These are phyloP conservation scores for Poicephalus meyeri DNA, from an alignment of 2,113 vertebrate genomes.

Conservation along the genomic window DNA sequence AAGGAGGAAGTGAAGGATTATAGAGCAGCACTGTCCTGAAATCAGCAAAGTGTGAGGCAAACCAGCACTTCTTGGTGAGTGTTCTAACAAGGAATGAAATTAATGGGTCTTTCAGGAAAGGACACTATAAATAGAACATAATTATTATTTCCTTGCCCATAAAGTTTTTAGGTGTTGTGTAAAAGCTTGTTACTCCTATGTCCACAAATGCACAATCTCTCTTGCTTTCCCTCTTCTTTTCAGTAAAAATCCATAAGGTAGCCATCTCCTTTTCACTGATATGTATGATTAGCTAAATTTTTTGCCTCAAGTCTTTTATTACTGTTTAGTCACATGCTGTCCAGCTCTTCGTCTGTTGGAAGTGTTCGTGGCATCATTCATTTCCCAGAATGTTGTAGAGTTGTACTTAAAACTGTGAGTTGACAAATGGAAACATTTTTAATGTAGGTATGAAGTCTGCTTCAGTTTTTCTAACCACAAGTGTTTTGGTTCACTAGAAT, in stretches of 20 bases:
- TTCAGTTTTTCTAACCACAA: not conserved
- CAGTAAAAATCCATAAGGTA: not conserved
- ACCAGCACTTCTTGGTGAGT: not conserved
- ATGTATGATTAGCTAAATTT: not conserved
- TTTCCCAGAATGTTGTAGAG: not conserved
- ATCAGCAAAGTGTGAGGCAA: not conserved
- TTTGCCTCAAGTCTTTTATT: not conserved
- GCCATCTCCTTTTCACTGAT: not conserved
- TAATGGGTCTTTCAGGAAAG: not conserved
- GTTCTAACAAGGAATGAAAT: not conserved
- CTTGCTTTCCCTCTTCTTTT: not conserved
- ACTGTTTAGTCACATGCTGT: not conserved
- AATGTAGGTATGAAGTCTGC: not conserved
- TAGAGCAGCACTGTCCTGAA: not conserved
- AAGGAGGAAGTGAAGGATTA: not conserved
- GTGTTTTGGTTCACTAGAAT: not conserved
- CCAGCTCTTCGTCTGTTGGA: not conserved
- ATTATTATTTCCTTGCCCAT: not conserved
- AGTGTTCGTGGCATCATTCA: not conserved
- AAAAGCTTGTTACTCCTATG: not conserved
- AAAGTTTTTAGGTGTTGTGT: not conserved
- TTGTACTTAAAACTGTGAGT: not conserved
- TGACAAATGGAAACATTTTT: not conserved
- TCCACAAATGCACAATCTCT: not conserved
- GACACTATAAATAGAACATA: not conserved